A percentile compares a stretch with the other conserved stretches of the same genome.
Conservation (phyloP, 2,888 invertebrate genomes). For the Malthinus flaveolus region DNA sequence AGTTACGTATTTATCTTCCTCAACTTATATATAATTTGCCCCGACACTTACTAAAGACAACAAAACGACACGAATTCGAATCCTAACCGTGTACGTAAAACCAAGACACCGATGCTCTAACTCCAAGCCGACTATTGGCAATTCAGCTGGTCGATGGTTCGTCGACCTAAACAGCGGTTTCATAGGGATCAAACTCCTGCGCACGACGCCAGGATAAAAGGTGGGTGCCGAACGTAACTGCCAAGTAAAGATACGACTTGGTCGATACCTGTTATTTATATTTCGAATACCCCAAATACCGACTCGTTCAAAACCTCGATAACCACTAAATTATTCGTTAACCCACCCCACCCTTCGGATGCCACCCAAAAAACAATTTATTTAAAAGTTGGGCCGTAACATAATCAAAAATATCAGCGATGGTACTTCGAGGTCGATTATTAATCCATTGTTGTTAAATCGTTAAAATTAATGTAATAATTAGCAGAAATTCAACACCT, state of each 20-base stretch:
- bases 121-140: conserved; percentile 29
- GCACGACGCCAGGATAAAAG: conserved; percentile 24
- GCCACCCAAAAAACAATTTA: too few species aligned
- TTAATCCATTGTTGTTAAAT: too few species aligned
- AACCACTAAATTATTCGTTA: background rate
- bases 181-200: conserved; percentile 34
- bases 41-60: conserved; percentile 18
- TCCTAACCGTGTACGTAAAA: conserved; percentile 11
- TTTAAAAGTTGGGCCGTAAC: too few species aligned
- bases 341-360: too few species aligned
- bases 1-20: too few species aligned
- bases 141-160: conserved; percentile 18
- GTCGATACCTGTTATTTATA: conserved; percentile 23
- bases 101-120: conserved; percentile 15
- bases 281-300: conserved; percentile 9
- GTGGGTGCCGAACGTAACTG: conserved; percentile 23
- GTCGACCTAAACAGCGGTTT: conserved; percentile 27
- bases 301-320: background rate
- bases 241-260: conserved; percentile 24
- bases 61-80: conserved; percentile 16
- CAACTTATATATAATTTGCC: too few species aligned
- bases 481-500: too few species aligned
- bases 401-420: too few species aligned
- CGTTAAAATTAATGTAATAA: too few species aligned
- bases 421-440: too few species aligned